Evolutionary conservation across 2,888 invertebrate genomes (phyloP).

Genomic region (Lasioglossum pauxillum): DNA sequence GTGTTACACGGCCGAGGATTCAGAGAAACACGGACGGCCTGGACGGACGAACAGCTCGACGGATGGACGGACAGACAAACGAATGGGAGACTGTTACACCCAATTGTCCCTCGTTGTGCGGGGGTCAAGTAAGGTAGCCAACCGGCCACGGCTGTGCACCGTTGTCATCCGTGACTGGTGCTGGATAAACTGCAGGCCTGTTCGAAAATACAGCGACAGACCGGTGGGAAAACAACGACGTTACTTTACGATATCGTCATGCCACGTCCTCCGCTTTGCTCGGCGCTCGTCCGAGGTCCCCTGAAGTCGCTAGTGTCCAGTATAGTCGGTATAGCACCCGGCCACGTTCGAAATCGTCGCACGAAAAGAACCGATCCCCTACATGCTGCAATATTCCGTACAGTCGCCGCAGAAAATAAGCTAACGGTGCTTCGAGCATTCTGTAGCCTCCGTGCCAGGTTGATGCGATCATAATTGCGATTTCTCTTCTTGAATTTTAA

Average conservation of each 20-base stretch:
- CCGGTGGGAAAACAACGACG: constrained; percentile 62
- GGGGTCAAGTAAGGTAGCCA: constrained; percentile 84
- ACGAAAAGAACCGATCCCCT: constrained; percentile 3
- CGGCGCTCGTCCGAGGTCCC: background rate
- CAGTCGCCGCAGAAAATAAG: background rate
- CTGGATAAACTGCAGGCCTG: constrained; percentile 62
- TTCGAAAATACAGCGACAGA: constrained; percentile 58
- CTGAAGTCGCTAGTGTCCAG: background rate
- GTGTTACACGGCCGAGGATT: constrained; percentile 76
- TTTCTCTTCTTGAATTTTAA: background rate
- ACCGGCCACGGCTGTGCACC: constrained; percentile 79
- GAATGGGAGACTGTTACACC: constrained; percentile 84
- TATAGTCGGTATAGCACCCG: background rate
- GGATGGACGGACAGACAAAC: constrained; percentile 78
- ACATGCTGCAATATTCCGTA: background rate
- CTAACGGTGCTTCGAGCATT: background rate
- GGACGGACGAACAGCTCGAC: constrained; percentile 70
- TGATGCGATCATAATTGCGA: background rate
- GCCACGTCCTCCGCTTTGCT: constrained; percentile 27
- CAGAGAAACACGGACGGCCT: constrained; percentile 66
- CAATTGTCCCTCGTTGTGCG: constrained; percentile 84
- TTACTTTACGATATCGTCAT: constrained; percentile 58
- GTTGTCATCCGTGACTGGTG: constrained; percentile 69
- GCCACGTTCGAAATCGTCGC: background rate
- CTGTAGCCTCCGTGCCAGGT: background rate